Base-by-base conservation (phyloP, 2,113 vertebrate species). In the Rutilus rutilus region DNA sequence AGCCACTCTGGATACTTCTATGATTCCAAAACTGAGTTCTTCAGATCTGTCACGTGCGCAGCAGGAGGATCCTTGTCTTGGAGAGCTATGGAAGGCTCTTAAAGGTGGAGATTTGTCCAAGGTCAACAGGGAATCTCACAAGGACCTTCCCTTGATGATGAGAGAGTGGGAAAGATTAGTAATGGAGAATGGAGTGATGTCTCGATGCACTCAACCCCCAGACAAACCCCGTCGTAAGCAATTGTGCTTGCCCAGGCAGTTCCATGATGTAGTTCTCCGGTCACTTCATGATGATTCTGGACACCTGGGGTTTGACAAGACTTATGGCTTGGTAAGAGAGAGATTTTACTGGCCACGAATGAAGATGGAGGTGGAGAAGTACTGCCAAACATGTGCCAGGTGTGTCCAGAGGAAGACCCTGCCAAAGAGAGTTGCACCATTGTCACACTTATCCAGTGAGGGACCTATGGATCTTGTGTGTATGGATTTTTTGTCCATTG, bases 401-500 rank as follows among this genome's bases (percentile, higher is more conserved):
- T 76, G 74, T 52, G 74, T 52, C 8, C 45, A 76, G 8, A 52
- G 45, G 25, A 52, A 52, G 25, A 52, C 45, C 1, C 14, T 52
- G 45, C 47, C 25, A 23, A 76, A 76, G 45, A 30, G n/a, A 52
- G 45, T 25, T 2, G 74, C 74, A 0, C 45, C 74, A 17, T 30
- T 52, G 74, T 52, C 74, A 76, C 74, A 76, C 14, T 52, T 76
- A 8, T 50, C 74, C 14, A 76, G 74, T 76, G 1, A 1, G 52
- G 74, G 45, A 52, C n/a, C 47, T 3, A 76, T 76, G 45, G 74
- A 76, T 47, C 74, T 76, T 76, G 45, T 76, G n/a, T 76, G 74
- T 30, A 76, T 52, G 74, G 74, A 76, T 52, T 76, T 76, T 76
- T 1, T 76, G 52, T 76, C 74, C 45, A 76, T 76, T 8, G 73